Evolutionary conservation across 2,113 vertebrate genomes (phyloP).

Genomic region (Triplophysa dalaica): DNA sequence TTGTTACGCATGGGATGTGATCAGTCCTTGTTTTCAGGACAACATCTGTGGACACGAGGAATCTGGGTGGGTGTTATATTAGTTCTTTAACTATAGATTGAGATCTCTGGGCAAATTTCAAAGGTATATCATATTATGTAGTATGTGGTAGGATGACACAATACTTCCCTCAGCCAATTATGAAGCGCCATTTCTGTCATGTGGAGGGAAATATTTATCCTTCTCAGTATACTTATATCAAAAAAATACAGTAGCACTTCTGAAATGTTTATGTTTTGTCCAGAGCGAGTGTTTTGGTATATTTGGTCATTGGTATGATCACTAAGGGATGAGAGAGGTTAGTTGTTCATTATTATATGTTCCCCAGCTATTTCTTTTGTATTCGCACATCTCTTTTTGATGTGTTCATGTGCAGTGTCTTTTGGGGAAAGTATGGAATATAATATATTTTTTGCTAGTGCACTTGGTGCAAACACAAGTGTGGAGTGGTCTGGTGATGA

Average conservation of each 20-base stretch:
- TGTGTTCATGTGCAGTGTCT: slow-evolving; percentile 16
- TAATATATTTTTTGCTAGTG: slow-evolving; percentile 12
- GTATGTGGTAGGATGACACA: not conserved
- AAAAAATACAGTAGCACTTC: slow-evolving; percentile 3
- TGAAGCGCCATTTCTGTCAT: not conserved
- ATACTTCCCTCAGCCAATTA: not conserved
- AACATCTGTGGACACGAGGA: slow-evolving; percentile 22
- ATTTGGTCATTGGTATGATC: slow-evolving; percentile 30
- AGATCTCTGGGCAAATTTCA: slow-evolving; percentile 37
- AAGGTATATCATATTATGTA: slow-evolving; percentile 10
- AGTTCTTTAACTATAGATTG: slow-evolving; percentile 1
- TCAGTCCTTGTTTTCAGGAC: slow-evolving; percentile 41
- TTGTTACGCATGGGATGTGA: slow-evolving; percentile 40
- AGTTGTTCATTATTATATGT: slow-evolving; percentile 16
- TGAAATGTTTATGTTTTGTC: slow-evolving; percentile 45
- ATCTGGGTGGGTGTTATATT: slow-evolving; percentile 29
- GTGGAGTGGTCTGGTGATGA: not conserved
- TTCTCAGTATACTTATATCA: not conserved
- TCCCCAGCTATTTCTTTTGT: not conserved
- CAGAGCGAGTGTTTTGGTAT: slow-evolving; percentile 25
- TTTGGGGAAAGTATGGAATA: slow-evolving; percentile 30
- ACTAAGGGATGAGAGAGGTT: not conserved
- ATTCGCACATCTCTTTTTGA: not conserved
- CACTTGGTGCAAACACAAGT: not conserved
- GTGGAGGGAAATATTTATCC: not conserved